These are phyloP conservation scores for Manis javanica DNA, from an alignment of 2,797 vertebrate genomes.

Conservation along the genomic window DNA sequence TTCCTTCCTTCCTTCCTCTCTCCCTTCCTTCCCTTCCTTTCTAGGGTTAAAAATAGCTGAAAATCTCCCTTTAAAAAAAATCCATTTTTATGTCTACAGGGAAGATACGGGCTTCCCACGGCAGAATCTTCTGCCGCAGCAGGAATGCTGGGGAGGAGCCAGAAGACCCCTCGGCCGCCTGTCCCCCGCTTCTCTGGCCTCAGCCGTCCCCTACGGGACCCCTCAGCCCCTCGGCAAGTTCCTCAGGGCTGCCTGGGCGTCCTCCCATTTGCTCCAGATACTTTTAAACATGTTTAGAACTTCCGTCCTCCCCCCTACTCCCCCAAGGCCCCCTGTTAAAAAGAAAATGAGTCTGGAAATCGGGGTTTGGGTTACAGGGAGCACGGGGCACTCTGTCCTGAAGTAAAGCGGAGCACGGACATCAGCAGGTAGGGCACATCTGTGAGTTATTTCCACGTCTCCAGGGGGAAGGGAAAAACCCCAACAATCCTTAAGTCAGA, in stretches of 20 bases:
- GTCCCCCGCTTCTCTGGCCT: neutral
- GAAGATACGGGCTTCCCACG: neutral
- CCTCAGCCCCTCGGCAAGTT: neutral
- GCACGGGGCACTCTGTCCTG: conserved; percentile 76
- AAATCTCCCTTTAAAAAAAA: neutral
- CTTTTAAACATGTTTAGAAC: conserved; percentile 83
- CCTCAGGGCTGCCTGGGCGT: neutral
- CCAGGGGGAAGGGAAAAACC: conserved; percentile 80
- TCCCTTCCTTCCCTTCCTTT: neutral
- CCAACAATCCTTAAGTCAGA: conserved; percentile 82
- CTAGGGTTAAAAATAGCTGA: conserved; percentile 53
- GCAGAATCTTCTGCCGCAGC: neutral
- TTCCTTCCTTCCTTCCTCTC: neutral
- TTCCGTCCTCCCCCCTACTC: conserved; percentile 52
- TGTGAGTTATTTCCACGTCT: conserved; percentile 88
- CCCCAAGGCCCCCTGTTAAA: neutral
- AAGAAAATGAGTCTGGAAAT: conserved; percentile 44
- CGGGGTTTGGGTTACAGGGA: conserved; percentile 81
- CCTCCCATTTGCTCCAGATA: conserved; percentile 77
- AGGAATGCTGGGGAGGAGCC: neutral
- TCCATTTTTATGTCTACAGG: neutral
- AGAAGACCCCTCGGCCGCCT: neutral
- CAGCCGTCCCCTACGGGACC: neutral
- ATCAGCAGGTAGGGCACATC: conserved; percentile 87
- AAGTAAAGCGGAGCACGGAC: conserved; percentile 76